These are phyloP conservation scores for Formicarius rufipectus DNA, from an alignment of 2,113 vertebrate genomes.

Conservation along the genomic window DNA sequence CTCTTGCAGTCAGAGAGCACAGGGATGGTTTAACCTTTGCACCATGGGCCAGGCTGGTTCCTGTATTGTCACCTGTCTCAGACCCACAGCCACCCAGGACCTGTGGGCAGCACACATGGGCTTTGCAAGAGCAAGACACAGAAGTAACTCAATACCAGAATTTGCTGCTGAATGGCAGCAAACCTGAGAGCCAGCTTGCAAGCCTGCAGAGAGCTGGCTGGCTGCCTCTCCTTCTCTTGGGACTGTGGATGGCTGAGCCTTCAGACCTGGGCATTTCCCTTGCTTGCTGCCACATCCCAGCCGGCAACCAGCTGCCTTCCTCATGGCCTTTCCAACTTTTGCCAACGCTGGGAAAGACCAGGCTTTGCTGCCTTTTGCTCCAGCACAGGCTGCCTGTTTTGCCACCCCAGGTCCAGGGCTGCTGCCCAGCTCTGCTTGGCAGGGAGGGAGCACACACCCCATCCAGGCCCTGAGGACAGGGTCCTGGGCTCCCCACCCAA, in stretches of 20 bases:
- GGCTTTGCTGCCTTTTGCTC: neutral
- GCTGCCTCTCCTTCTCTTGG: neutral
- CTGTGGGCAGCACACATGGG: neutral
- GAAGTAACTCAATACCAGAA: neutral
- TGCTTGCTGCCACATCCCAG: neutral
- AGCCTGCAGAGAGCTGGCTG: neutral
- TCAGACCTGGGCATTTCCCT: neutral
- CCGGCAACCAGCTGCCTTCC: neutral
- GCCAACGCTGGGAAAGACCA: neutral
- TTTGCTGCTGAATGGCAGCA: neutral
- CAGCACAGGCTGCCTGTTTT: accelerated
- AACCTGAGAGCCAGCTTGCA: neutral
- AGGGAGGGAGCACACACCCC: accelerated
- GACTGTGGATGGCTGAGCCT: neutral
- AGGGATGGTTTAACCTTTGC: neutral
- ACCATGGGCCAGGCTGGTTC: accelerated
- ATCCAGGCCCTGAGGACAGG: neutral
- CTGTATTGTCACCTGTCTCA: neutral
- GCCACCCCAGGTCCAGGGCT: accelerated
- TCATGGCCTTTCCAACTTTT: neutral
- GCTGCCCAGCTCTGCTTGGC: neutral
- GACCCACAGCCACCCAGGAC: neutral
- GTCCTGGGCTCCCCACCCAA: neutral
- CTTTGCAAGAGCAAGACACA: neutral
- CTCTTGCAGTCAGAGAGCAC: neutral